phyloP scores from a whole-genome alignment of 2,888 invertebrate species.

The Eudemis profundana region DNA sequence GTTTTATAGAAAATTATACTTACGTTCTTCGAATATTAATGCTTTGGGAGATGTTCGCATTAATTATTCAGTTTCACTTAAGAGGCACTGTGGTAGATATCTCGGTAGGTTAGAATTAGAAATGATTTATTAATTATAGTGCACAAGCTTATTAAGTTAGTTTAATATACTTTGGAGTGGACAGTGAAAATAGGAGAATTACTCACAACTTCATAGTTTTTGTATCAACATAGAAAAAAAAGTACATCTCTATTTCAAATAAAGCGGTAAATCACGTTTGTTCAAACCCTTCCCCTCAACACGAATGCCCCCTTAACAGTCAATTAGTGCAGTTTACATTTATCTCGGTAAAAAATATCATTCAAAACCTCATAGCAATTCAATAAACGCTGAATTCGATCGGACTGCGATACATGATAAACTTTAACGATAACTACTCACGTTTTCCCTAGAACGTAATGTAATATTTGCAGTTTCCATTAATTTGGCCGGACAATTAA shows the following conservation, averaged over 20 bases:
- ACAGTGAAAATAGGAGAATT: no score
- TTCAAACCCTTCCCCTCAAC: not conserved
- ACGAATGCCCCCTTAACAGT: constrained; percentile 11
- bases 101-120: not conserved
- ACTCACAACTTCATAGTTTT: no score
- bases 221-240: not conserved
- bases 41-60: constrained; percentile 44
- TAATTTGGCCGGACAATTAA: constrained; percentile 42
- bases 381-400: not conserved
- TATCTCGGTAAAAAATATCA: not conserved
- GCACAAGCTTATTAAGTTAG: no score
- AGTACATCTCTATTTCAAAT: not conserved
- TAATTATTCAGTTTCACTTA: constrained; percentile 26
- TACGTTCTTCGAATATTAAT: constrained; percentile 60
- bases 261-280: not conserved
- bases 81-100: constrained; percentile 12
- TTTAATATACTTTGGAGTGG: no score
- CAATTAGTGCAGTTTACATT: constrained; percentile 14
- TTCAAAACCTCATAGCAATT: not conserved
- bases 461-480: constrained; percentile 42
- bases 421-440: constrained; percentile 23
- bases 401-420: not conserved
- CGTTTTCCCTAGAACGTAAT: constrained; percentile 36
- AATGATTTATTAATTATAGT: no score
- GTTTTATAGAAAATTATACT: constrained; percentile 55